Conservation (phyloP, 2,888 invertebrate species). For the Drosophila flavopinicola region DNA sequence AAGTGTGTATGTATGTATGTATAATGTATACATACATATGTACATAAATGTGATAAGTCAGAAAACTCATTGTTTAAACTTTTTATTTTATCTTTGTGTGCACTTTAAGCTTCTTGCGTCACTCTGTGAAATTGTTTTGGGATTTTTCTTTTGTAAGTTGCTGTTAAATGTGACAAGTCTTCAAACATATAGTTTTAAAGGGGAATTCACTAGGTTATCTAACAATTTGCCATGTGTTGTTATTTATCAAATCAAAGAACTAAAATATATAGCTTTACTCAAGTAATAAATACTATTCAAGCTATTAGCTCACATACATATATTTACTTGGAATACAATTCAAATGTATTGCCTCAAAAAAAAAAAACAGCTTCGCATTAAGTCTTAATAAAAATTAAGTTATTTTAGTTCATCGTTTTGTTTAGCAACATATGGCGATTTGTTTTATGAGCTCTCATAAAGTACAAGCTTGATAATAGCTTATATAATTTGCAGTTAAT, state of each 20-base stretch:
- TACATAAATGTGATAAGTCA: slow-evolving; percentile 36
- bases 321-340: too few species aligned
- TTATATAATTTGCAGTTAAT: neutral
- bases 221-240: neutral
- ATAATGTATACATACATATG: neutral
- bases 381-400: neutral
- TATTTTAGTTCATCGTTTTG: neutral
- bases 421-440: neutral
- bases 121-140: neutral
- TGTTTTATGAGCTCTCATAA: neutral
- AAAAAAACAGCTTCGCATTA: neutral
- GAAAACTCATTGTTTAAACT: slow-evolving; percentile 14
- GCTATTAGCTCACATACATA: too few species aligned
- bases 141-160: neutral
- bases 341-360: too few species aligned
- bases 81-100: slow-evolving; percentile 15
- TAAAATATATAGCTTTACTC: too few species aligned
- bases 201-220: neutral
- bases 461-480: neutral
- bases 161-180: neutral
- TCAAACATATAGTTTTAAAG: neutral
- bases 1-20: neutral
- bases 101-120: slow-evolving; percentile 32
- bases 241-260: neutral
- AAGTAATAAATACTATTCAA: too few species aligned